Evolutionary conservation across 2,113 vertebrate genomes (phyloP).

Genomic region (Spizaetus ornatus): DNA sequence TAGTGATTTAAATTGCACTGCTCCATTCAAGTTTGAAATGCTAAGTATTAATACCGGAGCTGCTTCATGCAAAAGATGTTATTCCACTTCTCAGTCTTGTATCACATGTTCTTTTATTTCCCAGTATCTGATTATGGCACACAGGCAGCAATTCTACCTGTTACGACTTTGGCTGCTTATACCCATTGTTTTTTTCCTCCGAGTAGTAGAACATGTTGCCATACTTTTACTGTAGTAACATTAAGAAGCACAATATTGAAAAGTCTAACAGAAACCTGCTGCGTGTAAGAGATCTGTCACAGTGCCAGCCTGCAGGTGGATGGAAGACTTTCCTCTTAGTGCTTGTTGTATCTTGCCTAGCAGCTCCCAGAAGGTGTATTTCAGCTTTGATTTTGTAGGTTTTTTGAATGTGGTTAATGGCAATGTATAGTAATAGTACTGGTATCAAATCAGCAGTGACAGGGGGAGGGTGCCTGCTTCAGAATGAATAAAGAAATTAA

Average conservation of each 20-base stretch:
- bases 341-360: slow-evolving; percentile 70
- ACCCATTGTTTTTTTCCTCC: not conserved
- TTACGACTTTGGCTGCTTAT: not conserved
- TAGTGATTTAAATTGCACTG: not conserved
- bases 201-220: not conserved
- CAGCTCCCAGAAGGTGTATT: slow-evolving; percentile 50
- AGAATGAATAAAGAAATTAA: not conserved
- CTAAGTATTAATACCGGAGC: not conserved
- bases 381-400: slow-evolving; percentile 2
- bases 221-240: not conserved
- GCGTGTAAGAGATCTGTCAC: slow-evolving; percentile 54
- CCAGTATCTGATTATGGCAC: not conserved
- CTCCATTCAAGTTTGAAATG: not conserved
- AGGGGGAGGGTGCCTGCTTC: not conserved
- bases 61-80: not conserved
- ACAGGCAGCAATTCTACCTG: not conserved
- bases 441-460: not conserved
- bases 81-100: not conserved
- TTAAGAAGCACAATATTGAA: not conserved
- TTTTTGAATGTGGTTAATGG: not conserved
- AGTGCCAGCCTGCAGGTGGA: slow-evolving; percentile 77
- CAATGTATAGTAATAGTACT: not conserved
- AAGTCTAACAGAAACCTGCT: slow-evolving; percentile 54
- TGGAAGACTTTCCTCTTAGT: slow-evolving; percentile 50
- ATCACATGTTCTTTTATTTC: not conserved